phyloP scores from a whole-genome alignment of 1,140 invertebrate genomes.

The Drosophila athabasca region DNA sequence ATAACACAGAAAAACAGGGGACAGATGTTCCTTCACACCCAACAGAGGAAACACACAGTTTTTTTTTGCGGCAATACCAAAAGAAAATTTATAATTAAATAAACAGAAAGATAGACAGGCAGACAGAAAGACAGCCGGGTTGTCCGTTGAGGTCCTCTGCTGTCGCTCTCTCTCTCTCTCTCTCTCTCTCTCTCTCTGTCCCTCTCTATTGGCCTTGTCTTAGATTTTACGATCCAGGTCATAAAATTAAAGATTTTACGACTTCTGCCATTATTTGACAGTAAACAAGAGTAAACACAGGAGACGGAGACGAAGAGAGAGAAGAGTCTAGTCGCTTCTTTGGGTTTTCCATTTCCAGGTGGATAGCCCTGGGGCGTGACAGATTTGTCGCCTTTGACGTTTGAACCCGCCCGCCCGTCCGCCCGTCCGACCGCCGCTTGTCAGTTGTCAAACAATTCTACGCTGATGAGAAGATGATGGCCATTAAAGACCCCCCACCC shows the following conservation, averaged over 20 bases:
- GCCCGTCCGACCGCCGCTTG: constrained; percentile 49
- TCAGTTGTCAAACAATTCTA: constrained; percentile 49
- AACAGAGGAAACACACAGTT: neutral
- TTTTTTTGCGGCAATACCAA: constrained; percentile 10
- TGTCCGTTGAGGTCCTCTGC: constrained; percentile 11
- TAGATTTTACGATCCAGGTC: constrained; percentile 53
- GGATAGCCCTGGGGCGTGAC: constrained; percentile 54
- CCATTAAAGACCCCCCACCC: constrained; percentile 39
- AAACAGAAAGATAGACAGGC: constrained; percentile 30
- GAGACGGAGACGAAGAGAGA: neutral
- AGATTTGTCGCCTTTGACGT: constrained; percentile 39
- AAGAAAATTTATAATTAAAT: constrained; percentile 63
- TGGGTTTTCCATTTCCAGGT: constrained; percentile 34
- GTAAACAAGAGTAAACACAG: constrained; percentile 58
- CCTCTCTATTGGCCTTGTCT: constrained; percentile 15
- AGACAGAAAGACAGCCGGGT: constrained; percentile 6
- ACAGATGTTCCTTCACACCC: constrained; percentile 2
- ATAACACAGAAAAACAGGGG: neutral
- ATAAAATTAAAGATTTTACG: constrained; percentile 63
- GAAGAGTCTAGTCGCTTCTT: neutral
- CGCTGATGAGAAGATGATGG: constrained; percentile 49
- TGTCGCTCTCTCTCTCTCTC: too few species aligned
- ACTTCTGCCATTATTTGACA: constrained; percentile 67
- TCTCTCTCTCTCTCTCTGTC: too few species aligned
- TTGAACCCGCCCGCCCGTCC: constrained; percentile 34